A percentile compares a stretch with the other conserved stretches of the same genome.
Conservation (phyloP, 2,113 vertebrate species). For the Xenotilapia leptura region DNA sequence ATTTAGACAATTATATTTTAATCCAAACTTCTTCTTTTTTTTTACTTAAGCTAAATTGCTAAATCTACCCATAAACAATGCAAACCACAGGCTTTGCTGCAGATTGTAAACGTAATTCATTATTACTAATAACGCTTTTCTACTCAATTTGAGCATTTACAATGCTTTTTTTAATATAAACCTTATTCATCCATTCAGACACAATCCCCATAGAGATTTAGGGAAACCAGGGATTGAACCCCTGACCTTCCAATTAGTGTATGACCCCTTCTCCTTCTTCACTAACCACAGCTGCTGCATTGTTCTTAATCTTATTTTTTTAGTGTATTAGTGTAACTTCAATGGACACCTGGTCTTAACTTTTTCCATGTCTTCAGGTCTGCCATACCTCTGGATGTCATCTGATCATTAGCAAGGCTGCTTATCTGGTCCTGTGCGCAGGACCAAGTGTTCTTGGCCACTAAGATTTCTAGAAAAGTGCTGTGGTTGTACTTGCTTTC, state of each 20-base stretch:
- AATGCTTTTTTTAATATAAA: background rate
- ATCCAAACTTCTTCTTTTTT: background rate
- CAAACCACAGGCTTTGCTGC: background rate
- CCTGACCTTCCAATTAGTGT: background rate
- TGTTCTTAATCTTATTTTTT: background rate
- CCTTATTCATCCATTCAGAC: background rate
- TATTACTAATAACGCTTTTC: accelerated
- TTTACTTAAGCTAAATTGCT: background rate
- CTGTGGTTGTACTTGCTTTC: background rate
- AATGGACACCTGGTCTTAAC: background rate
- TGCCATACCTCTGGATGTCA: background rate
- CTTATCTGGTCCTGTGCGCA: background rate
- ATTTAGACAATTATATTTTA: background rate
- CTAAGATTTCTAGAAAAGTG: accelerated
- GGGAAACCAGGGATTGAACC: background rate
- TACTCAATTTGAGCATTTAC: background rate
- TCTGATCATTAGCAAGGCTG: background rate
- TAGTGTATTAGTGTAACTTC: background rate
- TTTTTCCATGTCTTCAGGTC: background rate
- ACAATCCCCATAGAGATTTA: background rate
- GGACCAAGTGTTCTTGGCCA: background rate
- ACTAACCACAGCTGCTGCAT: background rate
- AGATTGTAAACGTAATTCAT: background rate
- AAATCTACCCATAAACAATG: background rate
- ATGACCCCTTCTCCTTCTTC: background rate